Conservation (phyloP, 2,888 invertebrate species). For the Macaria notata region DNA sequence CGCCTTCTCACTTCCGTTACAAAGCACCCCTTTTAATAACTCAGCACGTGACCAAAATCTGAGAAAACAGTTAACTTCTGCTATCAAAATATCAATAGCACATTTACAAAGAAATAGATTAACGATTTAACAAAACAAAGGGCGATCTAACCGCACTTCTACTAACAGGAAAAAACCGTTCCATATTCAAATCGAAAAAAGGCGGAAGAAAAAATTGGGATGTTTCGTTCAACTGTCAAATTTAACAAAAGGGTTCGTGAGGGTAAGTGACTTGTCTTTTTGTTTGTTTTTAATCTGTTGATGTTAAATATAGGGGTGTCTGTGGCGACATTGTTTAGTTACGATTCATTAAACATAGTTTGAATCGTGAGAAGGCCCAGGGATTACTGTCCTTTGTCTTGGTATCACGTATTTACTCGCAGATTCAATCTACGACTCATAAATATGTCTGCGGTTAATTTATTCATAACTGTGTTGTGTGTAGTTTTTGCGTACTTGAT, state of each 20-base stretch:
- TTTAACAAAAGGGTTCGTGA: constrained; percentile 6
- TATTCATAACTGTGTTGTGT: too few species aligned
- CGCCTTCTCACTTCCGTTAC: constrained; percentile 1
- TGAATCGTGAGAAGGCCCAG: constrained; percentile 13
- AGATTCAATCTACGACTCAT: too few species aligned
- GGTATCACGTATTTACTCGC: too few species aligned
- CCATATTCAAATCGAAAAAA: not conserved
- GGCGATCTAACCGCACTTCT: constrained; percentile 24
- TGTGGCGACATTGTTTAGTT: constrained; percentile 25
- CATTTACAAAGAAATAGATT: constrained; percentile 31
- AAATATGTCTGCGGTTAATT: too few species aligned
- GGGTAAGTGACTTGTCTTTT: constrained; percentile 17
- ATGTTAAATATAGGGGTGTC: constrained; percentile 27
- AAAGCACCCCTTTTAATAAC: not conserved
- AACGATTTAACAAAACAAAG: constrained; percentile 27
- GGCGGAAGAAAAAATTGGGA: not conserved
- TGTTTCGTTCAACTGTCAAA: constrained; percentile 11
- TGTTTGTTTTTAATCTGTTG: constrained; percentile 28
- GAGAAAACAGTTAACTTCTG: constrained; percentile 13
- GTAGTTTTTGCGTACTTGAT: too few species aligned
- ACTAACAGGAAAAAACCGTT: constrained; percentile 7
- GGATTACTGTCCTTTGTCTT: too few species aligned
- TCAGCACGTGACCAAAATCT: constrained; percentile 27
- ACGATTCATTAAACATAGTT: constrained; percentile 16
- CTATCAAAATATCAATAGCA: constrained; percentile 14